phyloP scores from a whole-genome alignment of 2,797 vertebrate genomes.

The Labroides dimidiatus region DNA sequence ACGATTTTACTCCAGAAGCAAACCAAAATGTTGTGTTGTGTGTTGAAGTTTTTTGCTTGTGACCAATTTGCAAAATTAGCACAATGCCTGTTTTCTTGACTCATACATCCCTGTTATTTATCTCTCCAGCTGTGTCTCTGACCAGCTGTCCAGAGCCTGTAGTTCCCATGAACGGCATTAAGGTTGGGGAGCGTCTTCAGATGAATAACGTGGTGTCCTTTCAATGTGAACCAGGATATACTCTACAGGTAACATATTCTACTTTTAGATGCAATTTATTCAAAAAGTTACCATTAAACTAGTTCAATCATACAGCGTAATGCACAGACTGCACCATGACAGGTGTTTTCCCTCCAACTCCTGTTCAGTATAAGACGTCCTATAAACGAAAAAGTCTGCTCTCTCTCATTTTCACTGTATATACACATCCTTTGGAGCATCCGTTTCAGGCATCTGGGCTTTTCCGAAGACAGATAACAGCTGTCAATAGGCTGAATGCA shows the following conservation, averaged over 20 bases:
- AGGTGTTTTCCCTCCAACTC: not conserved
- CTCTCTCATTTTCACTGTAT: slow-evolving; percentile 3
- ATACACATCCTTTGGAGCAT: slow-evolving; percentile 5
- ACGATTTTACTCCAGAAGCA: not conserved
- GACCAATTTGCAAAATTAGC: not conserved
- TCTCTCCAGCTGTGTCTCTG: slow-evolving; percentile 87
- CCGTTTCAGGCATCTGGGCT: slow-evolving; percentile 23
- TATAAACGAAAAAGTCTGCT: slow-evolving; percentile 14
- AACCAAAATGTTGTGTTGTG: too few relatives aligned
- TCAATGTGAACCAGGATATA: slow-evolving; percentile 96
- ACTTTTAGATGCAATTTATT: not conserved
- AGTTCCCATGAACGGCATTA: slow-evolving; percentile 92
- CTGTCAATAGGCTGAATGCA: slow-evolving; percentile 30
- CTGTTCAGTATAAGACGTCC: too few relatives aligned
- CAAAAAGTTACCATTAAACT: not conserved
- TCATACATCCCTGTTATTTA: slow-evolving; percentile 9
- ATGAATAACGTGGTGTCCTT: slow-evolving; percentile 98
- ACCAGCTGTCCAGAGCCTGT: slow-evolving; percentile 95
- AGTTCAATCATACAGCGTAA: not conserved
- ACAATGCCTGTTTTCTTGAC: slow-evolving; percentile 7
- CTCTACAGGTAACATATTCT: slow-evolving; percentile 87
- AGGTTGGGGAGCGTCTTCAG: slow-evolving; percentile 93
- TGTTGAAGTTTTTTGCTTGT: not conserved
- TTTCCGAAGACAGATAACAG: slow-evolving; percentile 37
- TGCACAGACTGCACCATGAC: not conserved